Evolutionary conservation across 2,113 vertebrate species (phyloP), one percentile per base, ranked within the genome.

Genomic region (Heteronetta atricapilla): DNA sequence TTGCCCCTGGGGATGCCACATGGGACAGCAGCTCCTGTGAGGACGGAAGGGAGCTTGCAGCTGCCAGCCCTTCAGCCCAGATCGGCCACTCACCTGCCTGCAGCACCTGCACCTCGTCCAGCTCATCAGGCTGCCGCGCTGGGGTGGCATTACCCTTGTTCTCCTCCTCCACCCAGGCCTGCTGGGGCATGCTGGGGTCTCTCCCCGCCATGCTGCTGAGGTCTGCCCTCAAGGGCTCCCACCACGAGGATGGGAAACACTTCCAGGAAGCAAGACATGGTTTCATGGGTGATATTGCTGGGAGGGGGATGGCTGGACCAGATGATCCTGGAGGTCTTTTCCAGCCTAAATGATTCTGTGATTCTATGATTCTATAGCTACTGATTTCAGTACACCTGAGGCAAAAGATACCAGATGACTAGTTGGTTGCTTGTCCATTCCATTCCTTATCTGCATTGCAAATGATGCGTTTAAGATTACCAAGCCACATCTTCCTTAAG

Each of bases 401-500:
- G 58, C 36, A 64, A 48, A 40, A 59, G 16, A 22, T 48, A 2
- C 34, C 28, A 59, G 48, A 62, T 52, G 17, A 56, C 46, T 31
- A 22, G 12, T 34, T 0, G 1, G 42, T 38, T 23, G 33, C 19
- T 46, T 22, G 36, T 4, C 42, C 22, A 17, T 60, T 73, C 44
- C 0, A 0, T 18, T 46, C 69, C 25, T 18, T 8, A 9, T 23
- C 38, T 8, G 1, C 11, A 7, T 58, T 48, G 31, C 33, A 17
- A 5, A 42, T 10, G 46, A 40, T 0, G 0, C 7, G 2, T 63
- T 40, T 58, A 29, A 18, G 33, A 50, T 10, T 8, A 79, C 40
- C 48, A 44, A 13, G 11, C 23, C 0, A 0, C 23, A 18, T 21
- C 25, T 11, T n/a, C 22, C 69, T 60, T 79, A 69, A 29, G 20